phyloP scores from a whole-genome alignment of 2,797 vertebrate species.

The Mus minutoides region DNA sequence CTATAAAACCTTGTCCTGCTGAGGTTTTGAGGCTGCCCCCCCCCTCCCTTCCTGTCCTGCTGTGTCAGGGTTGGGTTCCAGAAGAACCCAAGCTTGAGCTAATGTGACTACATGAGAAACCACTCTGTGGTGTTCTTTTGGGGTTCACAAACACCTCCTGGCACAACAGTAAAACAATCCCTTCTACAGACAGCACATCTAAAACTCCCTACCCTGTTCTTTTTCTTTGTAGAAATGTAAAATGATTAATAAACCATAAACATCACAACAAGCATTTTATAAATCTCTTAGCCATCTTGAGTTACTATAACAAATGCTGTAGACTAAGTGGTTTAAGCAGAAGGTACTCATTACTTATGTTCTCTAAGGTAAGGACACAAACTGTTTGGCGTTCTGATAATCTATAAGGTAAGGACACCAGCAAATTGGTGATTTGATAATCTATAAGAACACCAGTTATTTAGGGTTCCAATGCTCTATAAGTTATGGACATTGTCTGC shows the following conservation, averaged over 20 bases:
- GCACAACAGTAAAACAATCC: not conserved
- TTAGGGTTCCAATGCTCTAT: not conserved
- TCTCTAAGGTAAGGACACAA: not conserved
- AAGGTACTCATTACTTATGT: not conserved
- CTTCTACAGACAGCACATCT: not conserved
- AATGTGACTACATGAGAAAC: not conserved
- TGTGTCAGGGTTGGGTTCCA: not conserved
- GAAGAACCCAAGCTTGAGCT: not conserved
- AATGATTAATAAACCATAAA: not conserved
- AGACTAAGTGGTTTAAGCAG: not conserved
- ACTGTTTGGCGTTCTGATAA: not conserved
- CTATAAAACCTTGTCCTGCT: not conserved
- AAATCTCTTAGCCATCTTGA: not conserved
- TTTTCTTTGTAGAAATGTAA: not conserved
- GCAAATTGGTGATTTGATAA: not conserved
- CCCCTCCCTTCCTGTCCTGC: not conserved
- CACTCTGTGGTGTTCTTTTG: not conserved
- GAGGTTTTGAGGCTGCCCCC: not conserved
- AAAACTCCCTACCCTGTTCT: not conserved
- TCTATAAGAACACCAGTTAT: not conserved
- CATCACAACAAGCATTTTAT: not conserved
- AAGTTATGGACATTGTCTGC: not conserved
- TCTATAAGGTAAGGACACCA: not conserved
- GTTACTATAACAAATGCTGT: not conserved
- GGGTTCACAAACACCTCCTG: not conserved